phyloP scores from a whole-genome alignment of 2,888 invertebrate species.

The Macrophya annulata region DNA sequence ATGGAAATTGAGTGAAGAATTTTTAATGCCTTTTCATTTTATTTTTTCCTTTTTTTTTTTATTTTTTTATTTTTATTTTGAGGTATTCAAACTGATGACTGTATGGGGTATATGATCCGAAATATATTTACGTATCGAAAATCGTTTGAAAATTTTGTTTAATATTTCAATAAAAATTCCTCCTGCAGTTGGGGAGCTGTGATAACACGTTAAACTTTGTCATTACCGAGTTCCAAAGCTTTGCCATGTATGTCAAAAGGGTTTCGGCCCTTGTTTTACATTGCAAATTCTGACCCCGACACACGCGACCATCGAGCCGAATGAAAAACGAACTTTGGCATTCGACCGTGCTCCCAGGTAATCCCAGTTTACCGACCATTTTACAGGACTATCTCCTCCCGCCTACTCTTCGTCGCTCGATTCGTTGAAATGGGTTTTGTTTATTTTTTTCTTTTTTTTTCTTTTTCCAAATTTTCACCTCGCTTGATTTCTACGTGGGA shows the following conservation, averaged over 20 bases:
- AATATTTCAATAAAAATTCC: slow-evolving; percentile 30
- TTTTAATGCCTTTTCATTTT: not conserved
- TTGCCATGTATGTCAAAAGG: slow-evolving; percentile 38
- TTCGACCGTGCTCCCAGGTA: slow-evolving; percentile 37
- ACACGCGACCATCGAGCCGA: slow-evolving; percentile 37
- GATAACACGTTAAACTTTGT: slow-evolving; percentile 49
- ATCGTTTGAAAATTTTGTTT: not conserved
- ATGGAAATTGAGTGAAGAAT: not conserved
- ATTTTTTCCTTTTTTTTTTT: too few species aligned
- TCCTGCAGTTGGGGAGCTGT: not conserved
- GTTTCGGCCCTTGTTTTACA: slow-evolving; percentile 46
- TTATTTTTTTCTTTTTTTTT: slow-evolving; percentile 1
- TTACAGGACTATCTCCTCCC: slow-evolving; percentile 9
- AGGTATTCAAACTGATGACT: not conserved
- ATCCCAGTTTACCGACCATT: slow-evolving; percentile 49
- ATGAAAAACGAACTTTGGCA: slow-evolving; percentile 43
- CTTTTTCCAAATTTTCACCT: slow-evolving; percentile 35
- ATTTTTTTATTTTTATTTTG: not conserved
- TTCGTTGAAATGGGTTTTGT: not conserved
- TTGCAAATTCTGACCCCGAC: slow-evolving; percentile 50
- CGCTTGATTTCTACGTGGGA: slow-evolving; percentile 29
- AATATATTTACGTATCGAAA: not conserved
- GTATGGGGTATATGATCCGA: not conserved
- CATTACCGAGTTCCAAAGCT: slow-evolving; percentile 27
- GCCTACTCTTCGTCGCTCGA: not conserved